Base-by-base conservation (phyloP, 2,888 invertebrate species). In the Argyresthia albistria region DNA sequence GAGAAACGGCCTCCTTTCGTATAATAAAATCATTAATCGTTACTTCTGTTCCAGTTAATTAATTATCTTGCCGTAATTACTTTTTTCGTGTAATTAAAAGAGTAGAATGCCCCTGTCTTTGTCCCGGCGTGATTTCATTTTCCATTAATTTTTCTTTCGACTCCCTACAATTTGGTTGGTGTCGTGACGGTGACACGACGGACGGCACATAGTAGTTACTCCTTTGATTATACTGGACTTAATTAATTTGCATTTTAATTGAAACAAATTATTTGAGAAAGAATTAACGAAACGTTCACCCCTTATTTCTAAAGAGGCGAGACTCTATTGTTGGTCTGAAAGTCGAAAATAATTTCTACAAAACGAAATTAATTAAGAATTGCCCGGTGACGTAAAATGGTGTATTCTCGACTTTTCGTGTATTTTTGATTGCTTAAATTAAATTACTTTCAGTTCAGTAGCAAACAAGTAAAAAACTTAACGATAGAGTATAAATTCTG, bases 101-200 rank as follows among this genome's bases (percentile, higher is more conserved):
- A 86, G 84, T 86, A 82, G 82, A 87, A 81, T 80, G 81, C 55
- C 84, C 82, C 81, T 82, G 86, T 84, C 86, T 86, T 86, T 84
- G 83, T 82, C 76, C 80, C 76, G 81, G 78, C 80, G 78, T 84
- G 86, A 87, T 87, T 86, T 84, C 83, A 82, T 84, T 86, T 87
- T 84, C 80, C 80, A 87, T 86, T 86, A 86, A 83, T 86, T 86
- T 86, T 84, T 86, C 84, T 86, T 87, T 84, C 77, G 73, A 72
- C 89, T 89, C 80, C 90, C 90, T 92, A 90, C 92, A 81, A 86
- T 84, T 87, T 81, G 78, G 75, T 87, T 81, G 78, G 75, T 76
- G 77, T 79, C 77, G 81, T 80, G 78, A 76, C 78, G 75, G 69
- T 70, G 76, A 4, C 25, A 6, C 70, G 76, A 4, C 25, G 25